Percentiles rank a stretch among this genome's conserved stretches.
These are phyloP conservation scores for Chionoecetes opilio DNA, from an alignment of 1,140 invertebrate species.

Conservation along the genomic window DNA sequence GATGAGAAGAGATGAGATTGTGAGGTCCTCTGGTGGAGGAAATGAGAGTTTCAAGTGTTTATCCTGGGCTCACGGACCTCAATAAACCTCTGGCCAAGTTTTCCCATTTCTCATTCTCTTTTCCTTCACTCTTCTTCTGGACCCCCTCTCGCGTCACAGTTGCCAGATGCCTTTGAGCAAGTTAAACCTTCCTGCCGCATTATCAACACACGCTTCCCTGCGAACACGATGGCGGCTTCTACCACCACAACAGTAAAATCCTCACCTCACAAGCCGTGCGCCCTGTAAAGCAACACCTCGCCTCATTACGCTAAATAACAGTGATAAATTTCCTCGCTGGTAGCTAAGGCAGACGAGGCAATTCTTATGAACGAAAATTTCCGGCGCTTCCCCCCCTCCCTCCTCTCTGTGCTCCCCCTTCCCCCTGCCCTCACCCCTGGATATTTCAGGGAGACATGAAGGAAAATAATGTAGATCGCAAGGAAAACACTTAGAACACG, in stretches of 20 bases:
- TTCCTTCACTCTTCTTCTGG: slow-evolving; percentile 74
- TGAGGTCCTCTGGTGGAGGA: slow-evolving; percentile 80
- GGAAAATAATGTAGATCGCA: slow-evolving; percentile 79
- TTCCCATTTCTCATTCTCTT: slow-evolving; percentile 78
- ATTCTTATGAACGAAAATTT: slow-evolving; percentile 79
- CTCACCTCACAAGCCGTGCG: neutral
- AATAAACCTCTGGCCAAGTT: slow-evolving; percentile 80
- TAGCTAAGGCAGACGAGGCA: neutral
- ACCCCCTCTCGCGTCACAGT: slow-evolving; percentile 52
- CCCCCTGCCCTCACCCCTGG: slow-evolving; percentile 52
- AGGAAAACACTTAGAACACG: slow-evolving; percentile 79
- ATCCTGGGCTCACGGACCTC: slow-evolving; percentile 81
- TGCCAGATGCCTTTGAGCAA: slow-evolving; percentile 64
- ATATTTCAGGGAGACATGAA: slow-evolving; percentile 73
- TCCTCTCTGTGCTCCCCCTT: neutral
- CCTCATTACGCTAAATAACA: slow-evolving; percentile 32
- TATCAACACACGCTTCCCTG: neutral
- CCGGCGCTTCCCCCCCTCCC: slow-evolving; percentile 43
- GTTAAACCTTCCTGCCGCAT: neutral
- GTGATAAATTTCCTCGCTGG: slow-evolving; percentile 47
- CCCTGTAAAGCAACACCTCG: neutral
- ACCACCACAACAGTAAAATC: neutral
- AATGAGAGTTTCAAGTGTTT: slow-evolving; percentile 82
- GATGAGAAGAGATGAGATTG: slow-evolving; percentile 82
- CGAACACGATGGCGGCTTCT: neutral